Evolutionary conservation across 1,140 invertebrate genomes (phyloP), one percentile per base, ranked within the genome.

Genomic region (Drosophila erecta): DNA sequence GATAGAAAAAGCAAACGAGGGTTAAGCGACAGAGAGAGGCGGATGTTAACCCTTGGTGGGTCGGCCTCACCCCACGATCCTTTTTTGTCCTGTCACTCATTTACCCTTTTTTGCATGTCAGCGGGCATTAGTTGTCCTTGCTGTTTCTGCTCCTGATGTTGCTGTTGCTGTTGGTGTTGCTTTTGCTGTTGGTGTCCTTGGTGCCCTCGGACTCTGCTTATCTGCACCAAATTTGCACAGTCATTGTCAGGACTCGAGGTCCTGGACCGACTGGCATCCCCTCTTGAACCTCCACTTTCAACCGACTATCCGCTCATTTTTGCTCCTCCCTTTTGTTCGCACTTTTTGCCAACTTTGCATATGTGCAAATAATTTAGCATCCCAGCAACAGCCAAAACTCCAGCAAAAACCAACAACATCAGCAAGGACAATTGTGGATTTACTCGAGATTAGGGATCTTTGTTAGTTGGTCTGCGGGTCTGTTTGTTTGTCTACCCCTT

Each of bases 51-150:
- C 67, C 67, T 49, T 67, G 66, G 43, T 67, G 66, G 61, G 50
- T 12, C 17, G 24, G 12, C 4, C 64, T 56, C 64, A 70, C 65
- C 43, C 64, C 30, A 57, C 33, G 5, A 38, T 41, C 35, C 67
- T 41, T 57, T 57, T 71, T 71, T 69, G 62, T 87, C 66, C 83
- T 87, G 83, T 87, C 83, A 87, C 84, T 87, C 83, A 87, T 79
- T 87, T 83, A 87, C 83, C 84, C 84, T 79, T 76, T 86, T 86
- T 87, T 87, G 83, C 83, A 87, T 87, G 83, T 87, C 83, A 87
- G 79, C 84, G 84, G 71, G 79, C 84, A 87, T 87, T 89, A 89
- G 83, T 87, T 87, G 72, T 69, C 73, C 69, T 66, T 73, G 72
- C 50, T 74, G 62, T 22, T 65, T 44, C 35, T 60, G 30, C 41